These are phyloP conservation scores for Cydia amplana DNA, from an alignment of 1,140 invertebrate genomes.

Conservation along the genomic window DNA sequence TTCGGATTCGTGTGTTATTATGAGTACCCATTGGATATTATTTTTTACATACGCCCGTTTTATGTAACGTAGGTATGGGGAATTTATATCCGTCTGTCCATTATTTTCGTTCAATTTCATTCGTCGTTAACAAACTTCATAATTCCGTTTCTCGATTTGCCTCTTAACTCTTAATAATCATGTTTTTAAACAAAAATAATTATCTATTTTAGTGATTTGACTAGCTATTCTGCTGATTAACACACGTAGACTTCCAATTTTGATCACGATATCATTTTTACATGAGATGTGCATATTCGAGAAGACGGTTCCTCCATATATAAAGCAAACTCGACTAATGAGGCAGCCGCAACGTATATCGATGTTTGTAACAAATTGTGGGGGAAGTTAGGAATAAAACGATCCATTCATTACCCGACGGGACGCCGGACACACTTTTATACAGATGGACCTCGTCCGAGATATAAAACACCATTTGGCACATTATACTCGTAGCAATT, in stretches of 20 bases:
- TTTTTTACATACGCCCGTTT: not conserved
- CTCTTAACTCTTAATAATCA: too few relatives aligned
- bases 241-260: not conserved
- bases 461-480: not conserved
- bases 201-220: too few relatives aligned
- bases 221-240: not conserved
- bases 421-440: constrained; percentile 3
- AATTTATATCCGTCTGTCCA: too few relatives aligned
- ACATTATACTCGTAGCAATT: not conserved
- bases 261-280: not conserved
- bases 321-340: not conserved
- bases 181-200: too few relatives aligned
- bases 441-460: not conserved
- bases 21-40: not conserved
- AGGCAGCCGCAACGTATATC: not conserved
- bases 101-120: too few relatives aligned
- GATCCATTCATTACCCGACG: constrained; percentile 3
- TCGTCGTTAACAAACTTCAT: too few relatives aligned
- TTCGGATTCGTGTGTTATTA: constrained; percentile 23
- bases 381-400: constrained; percentile 8
- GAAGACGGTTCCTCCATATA: not conserved
- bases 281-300: not conserved
- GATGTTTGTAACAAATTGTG: not conserved
- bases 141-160: too few relatives aligned
- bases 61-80: too few relatives aligned